Evolutionary conservation across 2,113 vertebrate species (phyloP).

Genomic region (Dicentrarchus labrax): DNA sequence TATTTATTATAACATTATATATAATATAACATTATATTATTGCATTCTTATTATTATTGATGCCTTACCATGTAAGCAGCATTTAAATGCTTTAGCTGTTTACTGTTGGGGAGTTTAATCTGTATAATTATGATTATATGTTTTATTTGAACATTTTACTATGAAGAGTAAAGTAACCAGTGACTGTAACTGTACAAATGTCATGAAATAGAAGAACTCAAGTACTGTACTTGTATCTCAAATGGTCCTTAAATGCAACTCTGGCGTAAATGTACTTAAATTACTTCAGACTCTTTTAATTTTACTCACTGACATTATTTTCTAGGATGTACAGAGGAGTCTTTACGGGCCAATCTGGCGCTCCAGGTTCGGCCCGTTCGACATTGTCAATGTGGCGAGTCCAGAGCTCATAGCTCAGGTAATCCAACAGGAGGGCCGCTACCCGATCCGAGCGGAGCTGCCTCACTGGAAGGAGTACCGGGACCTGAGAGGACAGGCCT

Average conservation of each 20-base stretch:
- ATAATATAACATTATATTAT: no score
- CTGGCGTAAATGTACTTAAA: neutral
- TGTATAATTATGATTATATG: neutral
- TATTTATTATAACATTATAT: no score
- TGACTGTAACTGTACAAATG: neutral
- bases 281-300: neutral
- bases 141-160: neutral
- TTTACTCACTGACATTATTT: neutral
- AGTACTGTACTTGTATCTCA: neutral
- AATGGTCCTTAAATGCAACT: neutral
- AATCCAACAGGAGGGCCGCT: conserved; percentile 83
- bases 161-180: neutral
- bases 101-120: neutral
- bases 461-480: conserved; percentile 87
- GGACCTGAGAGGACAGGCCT: conserved; percentile 84
- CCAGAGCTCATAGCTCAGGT: conserved; percentile 83
- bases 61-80: neutral
- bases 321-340: conserved; percentile 76
- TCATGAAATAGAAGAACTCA: neutral
- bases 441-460: conserved; percentile 78
- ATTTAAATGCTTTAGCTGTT: neutral
- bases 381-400: conserved; percentile 83
- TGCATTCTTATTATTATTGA: no score
- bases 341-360: conserved; percentile 86
- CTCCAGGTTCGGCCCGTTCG: conserved; percentile 79